Base-by-base conservation (phyloP, 2,888 invertebrate genomes). In the Caenorhabditis panamensis region DNA sequence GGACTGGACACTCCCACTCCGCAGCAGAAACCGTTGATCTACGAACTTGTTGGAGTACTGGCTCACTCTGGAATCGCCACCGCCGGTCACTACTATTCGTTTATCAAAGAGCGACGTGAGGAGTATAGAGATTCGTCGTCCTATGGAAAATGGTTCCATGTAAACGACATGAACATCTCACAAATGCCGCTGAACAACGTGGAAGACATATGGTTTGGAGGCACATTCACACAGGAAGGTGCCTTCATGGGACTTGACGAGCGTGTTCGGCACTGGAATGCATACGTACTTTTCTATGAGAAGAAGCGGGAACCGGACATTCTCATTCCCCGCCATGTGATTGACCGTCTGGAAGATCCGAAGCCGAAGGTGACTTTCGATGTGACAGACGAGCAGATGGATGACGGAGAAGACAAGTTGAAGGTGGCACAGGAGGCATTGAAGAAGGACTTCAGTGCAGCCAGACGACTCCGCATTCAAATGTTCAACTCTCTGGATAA, bases 81-180 rank as follows among this genome's bases (percentile, higher is more conserved):
- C 87, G 93, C 93, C 67, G 93, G 93, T 3, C 93, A 93, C 86
- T 93, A 93, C 88, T 93, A 93, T 82, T 92, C 93, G 20, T 93
- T 92, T 86, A 92, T 93, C 63, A 91, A 91, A 81, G 92, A 92
- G 58, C 88, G 91, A 18, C 71, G 81, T 18, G 81, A 76, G 16
- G 81, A 81, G 41, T 67, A 62, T 58, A 81, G 18, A 44, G 81
- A 81, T 44, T 72, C 71, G 8, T 61, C 67, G 5, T 36, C 75
- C 0, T 81, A 63, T 22, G 76, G 76, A n/a, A 81, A 76, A 28
- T 81, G 81, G 81, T 62, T 67, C 44, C 76, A 81, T 36, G n/a
- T 81, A 11, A 81, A 81, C 44, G 81, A 81, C 26, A 47, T 62
- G 71, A 28, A 26, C 9, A 56, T 72, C 5, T 22, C 16, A 11